These are phyloP conservation scores for Salpingus planirostris DNA, from an alignment of 2,888 invertebrate species.

Conservation along the genomic window DNA sequence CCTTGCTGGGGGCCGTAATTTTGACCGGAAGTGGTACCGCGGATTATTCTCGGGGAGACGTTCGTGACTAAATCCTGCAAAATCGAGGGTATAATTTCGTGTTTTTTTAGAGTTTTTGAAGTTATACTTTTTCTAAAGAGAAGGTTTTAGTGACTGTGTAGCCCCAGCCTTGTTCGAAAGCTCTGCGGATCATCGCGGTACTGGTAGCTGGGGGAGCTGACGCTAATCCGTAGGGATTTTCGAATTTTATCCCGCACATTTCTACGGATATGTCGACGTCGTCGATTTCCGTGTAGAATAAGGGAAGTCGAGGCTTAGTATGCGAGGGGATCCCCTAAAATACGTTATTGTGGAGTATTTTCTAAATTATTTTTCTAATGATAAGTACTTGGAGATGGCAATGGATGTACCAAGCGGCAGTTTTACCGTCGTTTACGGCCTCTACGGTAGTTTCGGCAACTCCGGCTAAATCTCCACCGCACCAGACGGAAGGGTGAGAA, in stretches of 20 bases:
- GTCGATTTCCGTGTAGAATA: conserved; percentile 90
- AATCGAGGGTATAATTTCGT: too few species aligned
- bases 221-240: conserved; percentile 95
- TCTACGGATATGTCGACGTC: conserved; percentile 88
- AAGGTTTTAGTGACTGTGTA: conserved; percentile 98
- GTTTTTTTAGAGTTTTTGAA: too few species aligned
- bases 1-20: conserved; percentile 93
- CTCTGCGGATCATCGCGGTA: conserved; percentile 88
- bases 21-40: conserved; percentile 87
- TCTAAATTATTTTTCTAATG: conserved; percentile 2
- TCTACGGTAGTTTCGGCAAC: conserved; percentile 96
- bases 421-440: conserved; percentile 97
- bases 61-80: conserved; percentile 88
- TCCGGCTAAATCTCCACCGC: conserved; percentile 93
- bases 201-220: conserved; percentile 95
- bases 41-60: conserved; percentile 92
- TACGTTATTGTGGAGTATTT: too few species aligned
- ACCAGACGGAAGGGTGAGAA: conserved; percentile 71
- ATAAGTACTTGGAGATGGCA: conserved; percentile 73
- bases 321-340: too few species aligned
- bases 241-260: conserved; percentile 87
- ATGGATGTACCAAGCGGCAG: conserved; percentile 93
- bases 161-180: conserved; percentile 95
- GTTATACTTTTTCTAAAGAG: conserved; percentile 80
- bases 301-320: conserved; percentile 66